These are phyloP conservation scores for Scaptodrosophila lebanonensis DNA, from an alignment of 1,140 invertebrate genomes.

Conservation along the genomic window DNA sequence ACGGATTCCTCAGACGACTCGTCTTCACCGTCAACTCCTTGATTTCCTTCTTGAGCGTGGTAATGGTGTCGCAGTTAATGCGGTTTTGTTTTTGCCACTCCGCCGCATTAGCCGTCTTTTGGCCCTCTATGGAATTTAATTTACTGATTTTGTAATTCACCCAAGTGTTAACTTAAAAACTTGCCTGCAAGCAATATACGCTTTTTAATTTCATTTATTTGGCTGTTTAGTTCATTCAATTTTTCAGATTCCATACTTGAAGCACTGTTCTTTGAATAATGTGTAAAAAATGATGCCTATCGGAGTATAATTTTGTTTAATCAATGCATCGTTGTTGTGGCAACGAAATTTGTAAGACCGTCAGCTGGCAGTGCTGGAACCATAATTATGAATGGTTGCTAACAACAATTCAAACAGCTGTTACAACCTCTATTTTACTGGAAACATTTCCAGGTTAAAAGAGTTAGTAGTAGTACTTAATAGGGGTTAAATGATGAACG, in stretches of 20 bases:
- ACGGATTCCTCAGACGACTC: constrained; percentile 76
- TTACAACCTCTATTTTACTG: no score
- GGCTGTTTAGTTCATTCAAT: constrained; percentile 83
- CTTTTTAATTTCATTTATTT: constrained; percentile 88
- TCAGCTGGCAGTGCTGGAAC: not conserved
- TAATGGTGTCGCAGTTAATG: constrained; percentile 83
- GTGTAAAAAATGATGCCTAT: not conserved
- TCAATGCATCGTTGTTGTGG: constrained; percentile 49
- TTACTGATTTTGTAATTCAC: not conserved
- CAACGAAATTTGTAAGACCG: constrained; percentile 22
- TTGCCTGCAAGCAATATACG: constrained; percentile 88
- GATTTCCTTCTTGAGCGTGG: constrained; percentile 85
- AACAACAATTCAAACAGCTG: not conserved
- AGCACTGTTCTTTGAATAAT: not conserved
- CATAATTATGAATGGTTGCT: not conserved
- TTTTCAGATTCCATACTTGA: constrained; percentile 79
- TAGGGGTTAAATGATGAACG: no score
- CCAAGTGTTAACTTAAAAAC: constrained; percentile 3
- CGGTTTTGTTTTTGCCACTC: constrained; percentile 86
- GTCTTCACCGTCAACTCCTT: constrained; percentile 81
- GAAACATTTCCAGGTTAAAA: no score
- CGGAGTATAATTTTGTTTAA: constrained; percentile 29
- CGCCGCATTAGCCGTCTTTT: constrained; percentile 88
- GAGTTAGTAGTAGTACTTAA: no score
- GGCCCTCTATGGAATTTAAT: constrained; percentile 82